Conservation (phyloP, 2,888 invertebrate genomes). For the Cyclophora punctaria region DNA sequence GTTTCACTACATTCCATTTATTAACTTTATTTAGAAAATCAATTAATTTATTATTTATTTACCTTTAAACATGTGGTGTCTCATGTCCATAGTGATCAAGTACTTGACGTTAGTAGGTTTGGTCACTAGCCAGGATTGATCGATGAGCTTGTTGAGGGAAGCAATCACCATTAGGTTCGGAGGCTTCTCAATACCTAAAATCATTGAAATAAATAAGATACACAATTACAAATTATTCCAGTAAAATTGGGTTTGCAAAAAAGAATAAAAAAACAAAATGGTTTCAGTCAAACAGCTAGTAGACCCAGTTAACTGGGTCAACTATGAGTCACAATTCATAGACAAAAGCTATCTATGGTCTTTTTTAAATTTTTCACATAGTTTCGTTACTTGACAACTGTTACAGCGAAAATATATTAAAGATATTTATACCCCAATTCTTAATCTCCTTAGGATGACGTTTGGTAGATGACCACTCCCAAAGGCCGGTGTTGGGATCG, state of each 20-base stretch:
- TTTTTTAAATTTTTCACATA: neutral
- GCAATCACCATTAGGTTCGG: slow-evolving; percentile 45
- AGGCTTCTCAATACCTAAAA: slow-evolving; percentile 55
- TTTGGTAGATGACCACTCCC: slow-evolving; percentile 54
- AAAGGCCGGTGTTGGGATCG: slow-evolving; percentile 45
- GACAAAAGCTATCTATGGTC: no score
- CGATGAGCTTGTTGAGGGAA: slow-evolving; percentile 50
- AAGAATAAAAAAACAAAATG: no score
- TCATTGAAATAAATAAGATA: neutral
- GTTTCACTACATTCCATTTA: neutral
- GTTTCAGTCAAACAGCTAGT: no score
- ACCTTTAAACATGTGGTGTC: slow-evolving; percentile 72
- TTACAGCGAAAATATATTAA: slow-evolving; percentile 3
- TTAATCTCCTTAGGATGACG: slow-evolving; percentile 62
- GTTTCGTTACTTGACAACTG: neutral
- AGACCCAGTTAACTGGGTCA: no score
- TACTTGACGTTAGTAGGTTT: slow-evolving; percentile 55
- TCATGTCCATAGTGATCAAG: slow-evolving; percentile 67
- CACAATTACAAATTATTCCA: no score
- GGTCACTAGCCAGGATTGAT: slow-evolving; percentile 53
- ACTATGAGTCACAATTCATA: no score
- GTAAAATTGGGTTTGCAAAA: no score
- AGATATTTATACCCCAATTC: slow-evolving; percentile 45
- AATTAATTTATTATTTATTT: slow-evolving; percentile 4
- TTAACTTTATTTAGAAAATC: neutral